Percentiles rank a stretch among this genome's conserved stretches.
Conservation (phyloP, 2,797 vertebrate genomes). For the Manis pentadactyla region DNA sequence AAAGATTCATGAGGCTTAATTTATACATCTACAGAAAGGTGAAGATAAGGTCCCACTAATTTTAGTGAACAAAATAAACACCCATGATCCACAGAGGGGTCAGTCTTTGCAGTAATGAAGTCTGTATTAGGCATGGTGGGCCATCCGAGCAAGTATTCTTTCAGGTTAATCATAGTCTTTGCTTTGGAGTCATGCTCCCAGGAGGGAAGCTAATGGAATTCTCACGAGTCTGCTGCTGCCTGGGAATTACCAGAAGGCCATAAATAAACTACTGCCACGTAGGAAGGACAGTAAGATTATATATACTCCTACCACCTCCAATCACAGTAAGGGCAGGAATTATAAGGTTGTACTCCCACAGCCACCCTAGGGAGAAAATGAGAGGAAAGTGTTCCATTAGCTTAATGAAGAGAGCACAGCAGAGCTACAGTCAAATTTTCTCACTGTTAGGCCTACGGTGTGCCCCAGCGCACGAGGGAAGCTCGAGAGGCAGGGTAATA, state of each 20-base stretch:
- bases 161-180: conserved; percentile 86
- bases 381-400: conserved; percentile 91
- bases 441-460: conserved; percentile 87
- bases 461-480: conserved; percentile 83
- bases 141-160: conserved; percentile 78
- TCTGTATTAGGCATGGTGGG: conserved; percentile 82
- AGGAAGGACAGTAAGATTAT: conserved; percentile 91
- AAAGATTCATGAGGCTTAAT: conserved; percentile 18
- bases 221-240: conserved; percentile 83
- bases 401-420: conserved; percentile 88
- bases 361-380: conserved; percentile 90
- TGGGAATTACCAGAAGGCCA: conserved; percentile 87
- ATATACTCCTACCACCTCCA: conserved; percentile 89
- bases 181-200: conserved; percentile 80
- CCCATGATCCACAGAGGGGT: neutral
- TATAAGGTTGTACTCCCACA: conserved; percentile 89
- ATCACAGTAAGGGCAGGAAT: conserved; percentile 90
- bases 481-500: conserved; percentile 85
- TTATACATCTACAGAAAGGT: conserved; percentile 31
- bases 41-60: conserved; percentile 34
- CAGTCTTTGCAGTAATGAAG: conserved; percentile 46
- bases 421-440: conserved; percentile 85
- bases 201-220: conserved; percentile 86
- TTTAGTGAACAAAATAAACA: neutral
- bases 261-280: conserved; percentile 86